Conservation (phyloP, 2,888 invertebrate species). For the Diogma glabrata region DNA sequence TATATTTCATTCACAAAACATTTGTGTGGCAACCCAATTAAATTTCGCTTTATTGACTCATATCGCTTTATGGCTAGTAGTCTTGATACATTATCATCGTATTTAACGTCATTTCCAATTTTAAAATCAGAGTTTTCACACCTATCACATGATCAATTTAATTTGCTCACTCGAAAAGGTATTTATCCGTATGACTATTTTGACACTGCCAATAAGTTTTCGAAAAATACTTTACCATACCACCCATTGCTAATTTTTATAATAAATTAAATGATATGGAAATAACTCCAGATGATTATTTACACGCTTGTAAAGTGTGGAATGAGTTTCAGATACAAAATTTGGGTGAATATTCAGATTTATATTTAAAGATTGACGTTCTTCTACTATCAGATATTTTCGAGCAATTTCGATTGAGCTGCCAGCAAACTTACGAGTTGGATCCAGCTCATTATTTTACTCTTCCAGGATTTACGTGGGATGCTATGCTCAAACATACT, state of each 20-base stretch:
- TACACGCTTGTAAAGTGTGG: background rate
- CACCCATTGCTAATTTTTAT: background rate
- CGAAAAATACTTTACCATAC: background rate
- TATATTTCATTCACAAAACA: constrained; percentile 15
- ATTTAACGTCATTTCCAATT: constrained; percentile 1
- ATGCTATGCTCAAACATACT: background rate
- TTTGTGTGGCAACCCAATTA: constrained; percentile 7
- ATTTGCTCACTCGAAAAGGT: background rate
- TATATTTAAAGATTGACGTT: too few relatives aligned
- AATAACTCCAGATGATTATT: background rate
- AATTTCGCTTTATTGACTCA: constrained; percentile 14
- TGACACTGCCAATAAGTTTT: background rate
- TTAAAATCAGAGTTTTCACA: background rate
- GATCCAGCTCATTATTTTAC: constrained; percentile 2
- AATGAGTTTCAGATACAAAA: too few relatives aligned
- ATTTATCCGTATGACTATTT: background rate
- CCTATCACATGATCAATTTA: background rate
- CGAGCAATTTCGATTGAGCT: background rate
- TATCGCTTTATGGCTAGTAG: constrained; percentile 12
- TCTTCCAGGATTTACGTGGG: background rate
- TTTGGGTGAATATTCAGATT: background rate
- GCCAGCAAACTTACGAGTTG: background rate
- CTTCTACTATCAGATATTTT: background rate
- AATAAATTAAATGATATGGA: background rate
- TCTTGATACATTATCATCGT: constrained; percentile 8